Evolutionary conservation across 2,113 vertebrate genomes (phyloP).

Genomic region (Uria aalge): DNA sequence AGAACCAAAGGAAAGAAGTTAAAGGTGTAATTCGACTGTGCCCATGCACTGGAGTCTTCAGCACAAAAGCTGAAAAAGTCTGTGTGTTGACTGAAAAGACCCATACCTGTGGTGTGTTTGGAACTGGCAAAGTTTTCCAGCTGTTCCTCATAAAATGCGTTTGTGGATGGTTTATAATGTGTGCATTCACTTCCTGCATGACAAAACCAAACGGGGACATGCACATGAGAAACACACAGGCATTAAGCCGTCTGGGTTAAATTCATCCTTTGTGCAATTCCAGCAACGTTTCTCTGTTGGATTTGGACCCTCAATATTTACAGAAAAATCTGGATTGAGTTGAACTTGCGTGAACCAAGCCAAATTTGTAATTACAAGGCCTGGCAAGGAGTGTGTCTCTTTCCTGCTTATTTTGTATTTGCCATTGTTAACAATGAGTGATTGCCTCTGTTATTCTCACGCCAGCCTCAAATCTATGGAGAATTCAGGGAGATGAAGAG

Average conservation of each 20-base stretch:
- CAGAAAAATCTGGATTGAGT: slow-evolving; percentile 33
- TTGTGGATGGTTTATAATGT: neutral
- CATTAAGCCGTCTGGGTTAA: neutral
- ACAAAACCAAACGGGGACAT: neutral
- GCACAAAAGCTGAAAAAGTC: neutral
- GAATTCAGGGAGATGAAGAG: slow-evolving; percentile 25
- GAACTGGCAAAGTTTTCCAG: neutral
- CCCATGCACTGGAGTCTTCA: neutral
- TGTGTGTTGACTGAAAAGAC: neutral
- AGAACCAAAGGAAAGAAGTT: neutral
- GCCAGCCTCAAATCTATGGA: slow-evolving; percentile 1
- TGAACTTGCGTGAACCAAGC: slow-evolving; percentile 18
- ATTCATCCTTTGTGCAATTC: neutral
- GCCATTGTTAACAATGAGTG: neutral
- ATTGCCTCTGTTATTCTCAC: slow-evolving; percentile 31
- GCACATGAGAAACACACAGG: neutral
- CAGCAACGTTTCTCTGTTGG: neutral
- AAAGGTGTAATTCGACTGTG: neutral
- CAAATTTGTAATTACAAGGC: slow-evolving; percentile 35
- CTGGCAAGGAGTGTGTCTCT: neutral
- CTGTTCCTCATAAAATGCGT: neutral
- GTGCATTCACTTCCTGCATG: neutral
- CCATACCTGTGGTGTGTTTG: neutral
- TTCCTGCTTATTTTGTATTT: slow-evolving; percentile 26
- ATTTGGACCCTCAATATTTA: neutral